Conservation (phyloP, 2,888 invertebrate genomes). For the Galerucella calmariensis region DNA sequence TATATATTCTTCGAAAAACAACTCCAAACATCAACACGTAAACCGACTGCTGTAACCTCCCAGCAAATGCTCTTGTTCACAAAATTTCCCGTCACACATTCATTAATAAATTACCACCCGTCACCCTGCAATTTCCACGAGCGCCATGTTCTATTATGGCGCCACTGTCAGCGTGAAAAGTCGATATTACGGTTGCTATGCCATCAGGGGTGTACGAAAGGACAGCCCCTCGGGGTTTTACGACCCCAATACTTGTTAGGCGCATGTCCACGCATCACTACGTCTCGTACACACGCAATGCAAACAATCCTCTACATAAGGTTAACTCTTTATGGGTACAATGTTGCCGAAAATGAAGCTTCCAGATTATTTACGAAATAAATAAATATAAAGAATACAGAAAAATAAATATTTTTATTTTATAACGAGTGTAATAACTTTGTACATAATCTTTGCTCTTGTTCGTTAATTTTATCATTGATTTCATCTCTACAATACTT, state of each 20-base stretch:
- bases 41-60: not conserved
- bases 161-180: slow-evolving; percentile 55
- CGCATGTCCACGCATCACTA: slow-evolving; percentile 55
- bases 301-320: slow-evolving; percentile 12
- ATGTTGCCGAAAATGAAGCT: slow-evolving; percentile 1
- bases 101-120: slow-evolving; percentile 19
- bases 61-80: not conserved
- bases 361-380: not conserved
- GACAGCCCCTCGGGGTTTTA: slow-evolving; percentile 51
- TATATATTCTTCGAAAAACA: not conserved
- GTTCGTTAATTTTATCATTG: too few species aligned
- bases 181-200: slow-evolving; percentile 59
- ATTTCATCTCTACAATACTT: too few species aligned
- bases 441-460: too few species aligned
- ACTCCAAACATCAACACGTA: not conserved
- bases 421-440: too few species aligned
- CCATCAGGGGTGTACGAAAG: slow-evolving; percentile 52
- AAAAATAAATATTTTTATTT: too few species aligned
- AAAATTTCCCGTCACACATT: slow-evolving; percentile 12
- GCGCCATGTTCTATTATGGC: slow-evolving; percentile 54
- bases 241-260: slow-evolving; percentile 29
- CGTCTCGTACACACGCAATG: slow-evolving; percentile 46
- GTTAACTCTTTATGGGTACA: slow-evolving; percentile 1
- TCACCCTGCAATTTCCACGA: slow-evolving; percentile 30
- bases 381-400: too few species aligned